Evolutionary conservation across 2,113 vertebrate genomes (phyloP).

Genomic region (Montifringilla adamsi): DNA sequence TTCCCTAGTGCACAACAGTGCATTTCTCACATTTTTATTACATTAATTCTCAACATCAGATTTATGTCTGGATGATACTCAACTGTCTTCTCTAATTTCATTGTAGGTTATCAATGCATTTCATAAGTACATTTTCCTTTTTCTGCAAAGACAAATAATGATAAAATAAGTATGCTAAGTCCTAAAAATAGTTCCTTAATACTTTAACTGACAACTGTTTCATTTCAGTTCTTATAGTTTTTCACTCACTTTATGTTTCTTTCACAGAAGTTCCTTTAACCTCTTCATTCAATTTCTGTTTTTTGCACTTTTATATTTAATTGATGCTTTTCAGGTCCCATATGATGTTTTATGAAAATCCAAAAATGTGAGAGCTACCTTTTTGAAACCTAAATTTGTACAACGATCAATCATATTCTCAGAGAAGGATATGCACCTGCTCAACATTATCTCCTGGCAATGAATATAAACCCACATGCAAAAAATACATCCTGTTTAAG

Average conservation of each 20-base stretch:
- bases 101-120: neutral
- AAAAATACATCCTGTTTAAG: neutral
- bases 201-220: neutral
- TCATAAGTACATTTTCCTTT: neutral
- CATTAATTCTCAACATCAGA: neutral
- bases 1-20: neutral
- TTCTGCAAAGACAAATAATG: neutral
- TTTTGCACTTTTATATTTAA: neutral
- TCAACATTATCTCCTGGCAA: neutral
- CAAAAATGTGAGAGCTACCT: neutral
- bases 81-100: neutral
- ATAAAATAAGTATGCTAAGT: neutral
- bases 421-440: neutral
- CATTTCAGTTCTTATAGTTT: neutral
- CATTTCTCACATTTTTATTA: neutral
- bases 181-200: neutral
- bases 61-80: neutral
- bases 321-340: neutral
- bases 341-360: neutral
- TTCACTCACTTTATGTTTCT: neutral
- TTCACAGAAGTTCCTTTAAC: neutral
- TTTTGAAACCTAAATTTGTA: neutral
- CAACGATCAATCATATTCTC: neutral
- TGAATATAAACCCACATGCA: neutral
- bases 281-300: neutral